These are phyloP conservation scores for Salticus scenicus DNA, from an alignment of 2,888 invertebrate species.

Conservation along the genomic window DNA sequence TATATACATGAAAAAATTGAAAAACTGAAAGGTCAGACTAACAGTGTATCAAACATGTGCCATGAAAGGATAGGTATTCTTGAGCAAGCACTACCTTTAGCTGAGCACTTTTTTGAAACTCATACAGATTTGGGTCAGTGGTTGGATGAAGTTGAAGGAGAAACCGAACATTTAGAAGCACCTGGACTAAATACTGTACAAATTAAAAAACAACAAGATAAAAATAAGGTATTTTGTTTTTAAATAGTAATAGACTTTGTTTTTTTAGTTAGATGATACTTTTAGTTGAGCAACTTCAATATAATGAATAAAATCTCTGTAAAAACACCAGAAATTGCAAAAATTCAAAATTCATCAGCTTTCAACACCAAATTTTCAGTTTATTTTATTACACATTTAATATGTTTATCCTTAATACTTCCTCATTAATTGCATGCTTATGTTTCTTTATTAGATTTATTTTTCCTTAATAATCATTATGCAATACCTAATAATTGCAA, in stretches of 20 bases:
- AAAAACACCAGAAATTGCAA: too few relatives aligned
- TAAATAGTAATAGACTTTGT: too few relatives aligned
- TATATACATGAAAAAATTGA: slow-evolving; percentile 92
- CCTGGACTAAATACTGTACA: slow-evolving; percentile 94
- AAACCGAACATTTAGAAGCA: slow-evolving; percentile 90
- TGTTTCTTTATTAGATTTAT: too few relatives aligned
- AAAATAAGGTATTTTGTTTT: slow-evolving; percentile 84
- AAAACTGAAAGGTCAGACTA: slow-evolving; percentile 91
- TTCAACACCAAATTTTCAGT: too few relatives aligned
- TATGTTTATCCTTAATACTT: too few relatives aligned
- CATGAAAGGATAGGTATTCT: slow-evolving; percentile 90
- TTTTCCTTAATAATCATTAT: too few relatives aligned
- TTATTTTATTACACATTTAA: too few relatives aligned
- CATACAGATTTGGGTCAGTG: slow-evolving; percentile 91
- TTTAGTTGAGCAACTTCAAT: background rate
- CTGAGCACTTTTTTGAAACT: slow-evolving; percentile 96
- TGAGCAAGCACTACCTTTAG: slow-evolving; percentile 95
- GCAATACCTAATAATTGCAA: too few relatives aligned
- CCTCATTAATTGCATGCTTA: too few relatives aligned
- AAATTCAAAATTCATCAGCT: too few relatives aligned
- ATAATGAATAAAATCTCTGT: background rate
- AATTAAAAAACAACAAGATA: slow-evolving; percentile 95
- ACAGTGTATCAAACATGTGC: slow-evolving; percentile 89
- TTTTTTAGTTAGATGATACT: slow-evolving; percentile 8
- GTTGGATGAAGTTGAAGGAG: slow-evolving; percentile 94